These are phyloP conservation scores for Rhynchomys soricoides DNA, from an alignment of 2,113 vertebrate genomes.

Conservation along the genomic window DNA sequence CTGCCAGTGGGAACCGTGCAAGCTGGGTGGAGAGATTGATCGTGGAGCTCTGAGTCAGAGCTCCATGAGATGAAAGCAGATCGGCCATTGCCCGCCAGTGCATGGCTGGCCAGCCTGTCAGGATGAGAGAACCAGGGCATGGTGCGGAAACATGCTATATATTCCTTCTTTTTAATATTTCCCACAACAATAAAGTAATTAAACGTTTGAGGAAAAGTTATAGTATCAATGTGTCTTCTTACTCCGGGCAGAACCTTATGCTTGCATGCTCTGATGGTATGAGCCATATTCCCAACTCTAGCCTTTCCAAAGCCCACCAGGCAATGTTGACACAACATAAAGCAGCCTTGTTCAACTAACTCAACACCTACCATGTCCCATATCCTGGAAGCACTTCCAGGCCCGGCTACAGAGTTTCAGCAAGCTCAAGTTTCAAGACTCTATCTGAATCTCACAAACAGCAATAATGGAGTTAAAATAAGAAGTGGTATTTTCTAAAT, in stretches of 20 bases:
- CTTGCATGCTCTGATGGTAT: not conserved
- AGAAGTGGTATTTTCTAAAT: not conserved
- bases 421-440: not conserved
- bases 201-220: not conserved
- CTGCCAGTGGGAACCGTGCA: no score
- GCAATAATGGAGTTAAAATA: accelerated
- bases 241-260: not conserved
- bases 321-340: accelerated
- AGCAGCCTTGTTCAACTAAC: not conserved
- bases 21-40: no score
- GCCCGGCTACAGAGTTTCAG: not conserved
- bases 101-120: no score
- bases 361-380: not conserved
- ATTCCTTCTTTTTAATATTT: no score
- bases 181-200: not conserved
- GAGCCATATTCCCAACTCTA: not conserved
- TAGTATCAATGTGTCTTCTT: not conserved
- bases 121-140: no score
- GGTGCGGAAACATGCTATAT: no score
- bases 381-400: not conserved
- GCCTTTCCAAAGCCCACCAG: not conserved
- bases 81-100: no score
- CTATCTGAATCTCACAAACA: not conserved
- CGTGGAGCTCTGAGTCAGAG: no score
- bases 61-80: no score